phyloP scores from a whole-genome alignment of 2,888 invertebrate genomes.

The Melanchra persicariae region DNA sequence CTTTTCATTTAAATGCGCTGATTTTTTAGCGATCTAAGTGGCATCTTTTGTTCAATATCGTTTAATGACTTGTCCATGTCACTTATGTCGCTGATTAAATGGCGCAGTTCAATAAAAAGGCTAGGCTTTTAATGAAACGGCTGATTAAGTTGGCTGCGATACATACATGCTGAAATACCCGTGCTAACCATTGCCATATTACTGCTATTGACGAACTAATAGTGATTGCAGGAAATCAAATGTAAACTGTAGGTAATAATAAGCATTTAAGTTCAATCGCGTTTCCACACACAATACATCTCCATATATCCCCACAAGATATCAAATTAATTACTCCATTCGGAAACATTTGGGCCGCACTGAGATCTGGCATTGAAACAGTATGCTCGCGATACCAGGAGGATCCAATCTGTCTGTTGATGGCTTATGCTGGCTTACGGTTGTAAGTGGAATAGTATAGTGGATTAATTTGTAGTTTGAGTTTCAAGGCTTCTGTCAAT shows the following conservation, averaged over 20 bases:
- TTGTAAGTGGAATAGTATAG: background rate
- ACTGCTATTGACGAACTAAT: no score
- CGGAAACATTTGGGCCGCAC: conserved; percentile 28
- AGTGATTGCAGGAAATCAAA: no score
- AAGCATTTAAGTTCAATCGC: background rate
- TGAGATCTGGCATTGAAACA: conserved; percentile 29
- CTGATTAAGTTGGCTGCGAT: no score
- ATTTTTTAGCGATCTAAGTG: no score
- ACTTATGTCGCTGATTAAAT: no score
- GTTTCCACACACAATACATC: background rate
- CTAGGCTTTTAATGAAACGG: no score
- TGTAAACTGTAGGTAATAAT: background rate
- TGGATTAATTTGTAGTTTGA: conserved; percentile 12
- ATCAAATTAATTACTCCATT: conserved; percentile 53
- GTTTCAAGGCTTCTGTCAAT: background rate
- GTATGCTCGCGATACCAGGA: conserved; percentile 5
- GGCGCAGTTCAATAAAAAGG: no score
- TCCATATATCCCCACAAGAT: conserved; percentile 13
- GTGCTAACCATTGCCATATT: no score
- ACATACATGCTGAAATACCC: no score
- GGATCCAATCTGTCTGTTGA: conserved; percentile 38
- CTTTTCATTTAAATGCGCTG: no score
- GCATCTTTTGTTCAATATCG: no score
- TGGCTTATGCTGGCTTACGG: conserved; percentile 40
- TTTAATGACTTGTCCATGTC: no score